phyloP scores from a whole-genome alignment of 2,113 vertebrate species.

The Oryzias woworae region DNA sequence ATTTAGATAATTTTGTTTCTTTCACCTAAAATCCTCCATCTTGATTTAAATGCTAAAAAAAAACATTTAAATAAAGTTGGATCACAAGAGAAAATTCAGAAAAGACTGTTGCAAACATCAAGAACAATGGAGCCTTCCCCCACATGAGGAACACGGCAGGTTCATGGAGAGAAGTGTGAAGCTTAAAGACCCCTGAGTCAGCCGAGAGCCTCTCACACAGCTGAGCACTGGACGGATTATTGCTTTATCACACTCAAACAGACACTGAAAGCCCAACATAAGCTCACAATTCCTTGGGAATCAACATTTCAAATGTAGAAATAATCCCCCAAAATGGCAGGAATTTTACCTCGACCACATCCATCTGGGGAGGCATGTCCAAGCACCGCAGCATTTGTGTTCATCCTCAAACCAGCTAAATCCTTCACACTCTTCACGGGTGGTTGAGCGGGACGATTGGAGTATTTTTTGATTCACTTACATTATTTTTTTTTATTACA shows the following conservation, averaged over 20 bases:
- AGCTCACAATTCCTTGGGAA: slow-evolving; percentile 53
- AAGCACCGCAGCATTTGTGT: slow-evolving; percentile 21
- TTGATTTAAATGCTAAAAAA: no score
- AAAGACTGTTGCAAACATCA: no score
- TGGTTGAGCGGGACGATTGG: slow-evolving; percentile 9
- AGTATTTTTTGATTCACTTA: neutral
- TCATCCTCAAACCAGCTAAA: slow-evolving; percentile 13
- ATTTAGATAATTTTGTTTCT: no score
- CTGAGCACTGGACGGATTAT: slow-evolving; percentile 52
- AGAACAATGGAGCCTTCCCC: no score
- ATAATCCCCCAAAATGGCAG: slow-evolving; percentile 54
- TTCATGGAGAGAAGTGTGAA: slow-evolving; percentile 24
- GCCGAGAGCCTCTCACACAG: slow-evolving; percentile 46
- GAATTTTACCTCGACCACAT: slow-evolving; percentile 30
- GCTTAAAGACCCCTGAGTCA: slow-evolving; percentile 42
- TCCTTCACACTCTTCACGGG: slow-evolving; percentile 8
- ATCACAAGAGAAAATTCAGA: no score
- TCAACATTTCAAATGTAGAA: slow-evolving; percentile 54
- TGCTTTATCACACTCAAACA: slow-evolving; percentile 58
- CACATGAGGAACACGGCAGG: neutral
- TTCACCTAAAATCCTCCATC: no score
- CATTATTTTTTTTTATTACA: no score
- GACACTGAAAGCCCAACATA: slow-evolving; percentile 44
- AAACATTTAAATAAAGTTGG: no score
- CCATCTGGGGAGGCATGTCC: slow-evolving; percentile 21